Base-by-base conservation (phyloP, 2,797 vertebrate species). In the Leptatherina wallacei region DNA sequence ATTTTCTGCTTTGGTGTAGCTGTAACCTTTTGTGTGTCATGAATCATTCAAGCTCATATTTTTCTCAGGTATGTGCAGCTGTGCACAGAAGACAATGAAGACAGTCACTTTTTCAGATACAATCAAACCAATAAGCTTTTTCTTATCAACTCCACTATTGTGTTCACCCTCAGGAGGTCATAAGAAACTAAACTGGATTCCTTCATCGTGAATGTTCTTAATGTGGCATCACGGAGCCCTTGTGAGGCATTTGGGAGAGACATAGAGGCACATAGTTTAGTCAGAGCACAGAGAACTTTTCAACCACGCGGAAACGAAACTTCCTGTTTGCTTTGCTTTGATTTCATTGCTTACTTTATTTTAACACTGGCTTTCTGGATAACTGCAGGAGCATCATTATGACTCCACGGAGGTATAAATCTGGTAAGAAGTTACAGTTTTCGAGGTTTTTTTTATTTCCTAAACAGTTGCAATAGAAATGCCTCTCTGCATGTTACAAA, bases 101-200 rank as follows among this genome's bases (percentile, higher is more conserved):
- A 75, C 58, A 79, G 77, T 78, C 58, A 56, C 59, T 80, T 54
- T 71, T 60, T 62, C 55, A 80, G 86, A 80, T 81, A 14, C 47
- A 32, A 85, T 88, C 82, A 85, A 54, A 68, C 29, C 65, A 78
- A 65, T 73, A 71, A 71, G 69, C 68, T 57, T 57, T 57, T 73
- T 33, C 64, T 85, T 85, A 92, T 91, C 89, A 65, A 68, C 59
- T 20, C 59, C 85, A 83, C 52, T 1, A 80, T 73, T 66, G 1
- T 71, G 42, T 82, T 86, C 60, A 80, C 82, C 68, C 87, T 13
- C 40, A 69, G 78, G 82, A 77, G 61, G 61, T 83, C 85, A 90
- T 57, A 72, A 87, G 86, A 85, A 81, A 83, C 67, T 65, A 82
- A 86, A 91, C 87, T 69, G 47, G 81, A 89, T 91, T 91, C 84